Base-by-base conservation (phyloP, 2,888 invertebrate genomes). In the Sabatieria punctata region DNA sequence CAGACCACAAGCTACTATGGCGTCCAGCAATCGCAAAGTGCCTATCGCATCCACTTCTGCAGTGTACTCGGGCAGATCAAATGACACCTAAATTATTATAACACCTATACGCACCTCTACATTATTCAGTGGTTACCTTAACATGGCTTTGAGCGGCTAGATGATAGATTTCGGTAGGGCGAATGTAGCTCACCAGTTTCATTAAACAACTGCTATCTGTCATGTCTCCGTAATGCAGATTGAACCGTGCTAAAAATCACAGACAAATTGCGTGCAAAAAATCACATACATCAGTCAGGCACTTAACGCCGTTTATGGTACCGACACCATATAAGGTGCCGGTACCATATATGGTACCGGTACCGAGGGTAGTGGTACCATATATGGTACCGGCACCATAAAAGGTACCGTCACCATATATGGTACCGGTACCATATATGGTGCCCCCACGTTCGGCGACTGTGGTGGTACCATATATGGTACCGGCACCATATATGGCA, bases 121-220 rank as follows among this genome's bases (percentile, higher is more conserved):
- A 43, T 40, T 36, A 36, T 43, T 21, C 26, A 22, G 25, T 40
- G 4, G 59, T 56, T 33, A 93, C 89, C 72, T 95, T 95, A 1
- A 97, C 95, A 69, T 99, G 97, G 55, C 93, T 93, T 66, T 97
- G 95, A 0, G 97, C 97, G 1, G 91, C 97, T 52, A 97, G 74
- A 72, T 99, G 97, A 67, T 97, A 97, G 54, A 97, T 84, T 71
- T 97, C 97, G 33, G 78, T 78, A 0, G 97, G 97, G 58, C 75
- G 74, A 19, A 82, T 76, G 70, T 75, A 65, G 63, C 74, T 76
- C 46, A 89, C 82, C 27, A 88, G 78, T 71, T 85, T 85, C 23
- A 85, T 82, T 50, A 89, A 71, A 66, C 89, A 89, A 52, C 89
- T 86, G 42, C 89, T 89, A 68, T 99, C 97, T 0, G 95, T 95